Conservation (phyloP, 2,888 invertebrate genomes). For the Phragmatobia fuliginosa region DNA sequence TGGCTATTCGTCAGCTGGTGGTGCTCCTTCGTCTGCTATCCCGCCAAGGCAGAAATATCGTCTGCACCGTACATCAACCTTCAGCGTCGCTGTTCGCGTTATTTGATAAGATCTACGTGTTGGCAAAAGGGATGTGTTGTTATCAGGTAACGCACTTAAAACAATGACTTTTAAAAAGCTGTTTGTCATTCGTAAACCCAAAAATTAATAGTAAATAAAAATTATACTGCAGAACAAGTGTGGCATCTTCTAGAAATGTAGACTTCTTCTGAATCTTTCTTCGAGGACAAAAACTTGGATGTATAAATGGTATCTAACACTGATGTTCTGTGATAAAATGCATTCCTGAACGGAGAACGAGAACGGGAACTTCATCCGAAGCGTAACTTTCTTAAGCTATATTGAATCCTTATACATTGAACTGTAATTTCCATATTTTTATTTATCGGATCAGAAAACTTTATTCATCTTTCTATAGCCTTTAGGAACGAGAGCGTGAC, state of each 20-base stretch:
- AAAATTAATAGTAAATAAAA: background rate
- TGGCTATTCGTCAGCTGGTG: slow-evolving; percentile 91
- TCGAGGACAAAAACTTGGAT: too few species aligned
- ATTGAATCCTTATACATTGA: too few species aligned
- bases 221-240: too few species aligned
- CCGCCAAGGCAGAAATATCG: slow-evolving; percentile 90
- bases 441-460: background rate
- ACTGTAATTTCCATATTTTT: background rate
- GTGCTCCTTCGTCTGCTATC: slow-evolving; percentile 89
- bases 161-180: background rate
- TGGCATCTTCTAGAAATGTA: too few species aligned
- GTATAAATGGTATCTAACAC: too few species aligned
- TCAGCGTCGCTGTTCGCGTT: slow-evolving; percentile 91
- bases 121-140: slow-evolving; percentile 86
- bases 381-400: too few species aligned
- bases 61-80: slow-evolving; percentile 94
- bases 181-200: background rate
- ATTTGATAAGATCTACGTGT: slow-evolving; percentile 90
- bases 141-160: slow-evolving; percentile 76
- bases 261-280: background rate
- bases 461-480: background rate
- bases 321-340: too few species aligned
- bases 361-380: too few species aligned
- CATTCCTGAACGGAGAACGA: too few species aligned
- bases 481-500: background rate